Evolutionary conservation across 2,797 vertebrate genomes (phyloP), one percentile per base, ranked within the genome.

Genomic region (Pseudocheirus occidentalis): DNA sequence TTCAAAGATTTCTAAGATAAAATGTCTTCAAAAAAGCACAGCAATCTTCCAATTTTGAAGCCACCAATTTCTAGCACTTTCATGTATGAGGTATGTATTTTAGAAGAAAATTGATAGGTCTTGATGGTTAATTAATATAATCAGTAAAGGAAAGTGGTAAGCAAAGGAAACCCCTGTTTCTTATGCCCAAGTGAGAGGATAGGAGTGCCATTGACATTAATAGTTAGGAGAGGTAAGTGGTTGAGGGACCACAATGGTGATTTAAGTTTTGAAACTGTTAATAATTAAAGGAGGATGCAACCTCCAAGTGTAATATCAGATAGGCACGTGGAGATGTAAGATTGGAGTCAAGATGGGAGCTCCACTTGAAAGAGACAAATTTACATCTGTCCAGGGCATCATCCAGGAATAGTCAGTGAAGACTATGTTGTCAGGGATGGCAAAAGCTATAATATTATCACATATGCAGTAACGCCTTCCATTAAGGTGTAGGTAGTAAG

Each of bases 1-100:
- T 29, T 16, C 89, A 13, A 81, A 90, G 24, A 81, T 59, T 62
- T 81, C 40, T 62, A 96, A n/a, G 87, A 95, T 94, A 94, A 96
- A 92, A 27, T 10, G 73, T 92, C 90, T 58, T 40, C 58, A 91
- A 90, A 95, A 95, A 97, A 56, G 12, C 31, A 90, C 90, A 73
- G 7, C 11, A 9, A 73, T 40, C 5, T 73, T 73, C 34, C n/a
- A 73, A 40, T 40, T 73, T n/a, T 0, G 21, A 73, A 73, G 40
- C 18, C 16, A 40, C 2, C 21, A 40, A 21, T 73, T 73, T 6
- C 66, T 73, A 40, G 66, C 16, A 21, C 66, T 40, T 4, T 66
- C 13, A 14, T n/a, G 16, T 16, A n/a, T 66, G 31, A n/a, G 4
- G 4, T 66, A 16, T 66, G 16, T 66, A 66, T n/a, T 21, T 73